phyloP scores from a whole-genome alignment of 2,797 vertebrate species.

The Australoheros facetus region DNA sequence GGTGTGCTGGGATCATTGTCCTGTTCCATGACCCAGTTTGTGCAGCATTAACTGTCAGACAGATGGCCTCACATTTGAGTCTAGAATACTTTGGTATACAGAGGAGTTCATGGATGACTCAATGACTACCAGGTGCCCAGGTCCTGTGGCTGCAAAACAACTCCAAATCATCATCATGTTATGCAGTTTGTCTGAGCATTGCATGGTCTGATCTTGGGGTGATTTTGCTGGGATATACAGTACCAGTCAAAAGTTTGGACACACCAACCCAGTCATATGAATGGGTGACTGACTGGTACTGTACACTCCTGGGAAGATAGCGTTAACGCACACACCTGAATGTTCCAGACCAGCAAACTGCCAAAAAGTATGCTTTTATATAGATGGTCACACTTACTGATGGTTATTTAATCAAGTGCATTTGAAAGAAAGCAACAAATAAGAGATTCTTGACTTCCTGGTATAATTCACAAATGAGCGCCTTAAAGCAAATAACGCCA shows the following conservation, averaged over 20 bases:
- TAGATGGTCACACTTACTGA: too few relatives aligned
- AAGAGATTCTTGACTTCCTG: neutral
- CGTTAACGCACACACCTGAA: too few relatives aligned
- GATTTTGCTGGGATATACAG: neutral
- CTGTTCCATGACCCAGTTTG: neutral
- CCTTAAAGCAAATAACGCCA: neutral
- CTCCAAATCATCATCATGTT: neutral
- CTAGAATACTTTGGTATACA: neutral
- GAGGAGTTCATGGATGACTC: neutral
- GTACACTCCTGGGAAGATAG: too few relatives aligned
- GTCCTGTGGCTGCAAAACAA: neutral
- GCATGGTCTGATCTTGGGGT: neutral
- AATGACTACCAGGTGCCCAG: neutral
- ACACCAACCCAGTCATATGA: too few relatives aligned
- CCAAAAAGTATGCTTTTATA: too few relatives aligned
- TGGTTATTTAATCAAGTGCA: neutral
- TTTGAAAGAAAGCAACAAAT: neutral
- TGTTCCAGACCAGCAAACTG: too few relatives aligned
- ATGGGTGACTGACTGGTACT: too few relatives aligned
- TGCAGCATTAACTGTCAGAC: neutral
- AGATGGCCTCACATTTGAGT: neutral
- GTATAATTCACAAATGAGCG: neutral
- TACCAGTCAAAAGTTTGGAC: too few relatives aligned
- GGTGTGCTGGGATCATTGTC: neutral
- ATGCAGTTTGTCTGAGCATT: neutral